Evolutionary conservation across 2,888 invertebrate genomes (phyloP), one percentile per base, ranked within the genome.

Genomic region (Shargacucullia verbasci): DNA sequence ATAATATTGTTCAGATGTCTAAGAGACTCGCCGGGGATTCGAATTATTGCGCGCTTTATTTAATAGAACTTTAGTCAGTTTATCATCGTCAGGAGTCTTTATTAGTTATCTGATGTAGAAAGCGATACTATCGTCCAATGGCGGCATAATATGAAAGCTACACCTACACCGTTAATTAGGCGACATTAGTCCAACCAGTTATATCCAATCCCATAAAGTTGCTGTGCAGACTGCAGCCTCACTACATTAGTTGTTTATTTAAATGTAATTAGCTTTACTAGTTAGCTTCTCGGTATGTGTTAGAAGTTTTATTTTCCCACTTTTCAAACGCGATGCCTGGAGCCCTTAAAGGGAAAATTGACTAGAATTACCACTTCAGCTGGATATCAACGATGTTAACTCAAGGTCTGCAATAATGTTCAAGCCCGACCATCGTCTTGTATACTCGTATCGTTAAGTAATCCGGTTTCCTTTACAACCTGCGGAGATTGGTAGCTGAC

Each of bases 271-370:
- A 72, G 48, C 39, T 11, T 41, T 9, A 44, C 37, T 44, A 54
- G 48, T 47, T 37, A 65, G 20, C 44, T 6, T 29, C 29, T 57
- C 14, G 43, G 47, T 38, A 67, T 41, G 62, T 56, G 69, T 58
- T 67, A 50, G 34, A 61, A 45, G 29, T 72, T 67, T 62, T 55
- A 72, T 62, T 44, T 71, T 62, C 55, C 62, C 34, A 57, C 43
- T 59, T 70, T 70, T 59, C 29, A 44, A 54, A 52, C 40, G 14
- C n/a, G 39, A 53, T 59, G 39, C 34, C 29, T 29, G 54, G 25
- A 37, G 15, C 67, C 60, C 14, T 66, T 35, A 50, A 57, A 11
- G 49, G 60, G 10, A 46, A 49, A 20, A 43, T 56, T 70, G 0
- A 15, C 58, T 25, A 29, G 40, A 12, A 35, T 38, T 57, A 48